A percentile compares a stretch with the other conserved stretches of the same genome.
Conservation (phyloP, 2,113 vertebrate species). For the Enhydra lutris region DNA sequence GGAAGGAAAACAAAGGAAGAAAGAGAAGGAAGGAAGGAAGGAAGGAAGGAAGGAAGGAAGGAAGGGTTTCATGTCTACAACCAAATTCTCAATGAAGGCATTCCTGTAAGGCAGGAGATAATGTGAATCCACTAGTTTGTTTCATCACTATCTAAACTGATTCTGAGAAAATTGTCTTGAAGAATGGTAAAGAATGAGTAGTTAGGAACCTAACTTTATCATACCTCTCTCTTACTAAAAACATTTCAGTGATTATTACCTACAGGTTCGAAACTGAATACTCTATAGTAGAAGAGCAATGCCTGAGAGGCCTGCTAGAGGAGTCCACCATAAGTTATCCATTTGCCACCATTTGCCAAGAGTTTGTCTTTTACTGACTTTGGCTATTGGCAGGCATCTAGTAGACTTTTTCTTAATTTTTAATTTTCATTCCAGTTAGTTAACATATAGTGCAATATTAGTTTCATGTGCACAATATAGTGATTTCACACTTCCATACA, state of each 20-base stretch:
- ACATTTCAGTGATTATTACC: background rate
- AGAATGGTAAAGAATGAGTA: slow-evolving; percentile 38
- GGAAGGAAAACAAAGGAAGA: background rate
- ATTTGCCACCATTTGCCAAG: background rate
- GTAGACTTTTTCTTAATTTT: background rate
- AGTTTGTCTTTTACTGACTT: background rate
- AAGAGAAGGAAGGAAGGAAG: too few relatives aligned
- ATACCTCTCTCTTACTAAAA: slow-evolving; percentile 12
- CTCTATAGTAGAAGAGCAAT: background rate
- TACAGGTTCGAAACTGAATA: slow-evolving; percentile 36
- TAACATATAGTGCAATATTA: background rate
- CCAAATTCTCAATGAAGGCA: background rate
- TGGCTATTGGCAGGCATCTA: background rate
- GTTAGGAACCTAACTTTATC: slow-evolving; percentile 2
- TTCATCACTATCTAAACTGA: slow-evolving; percentile 24
- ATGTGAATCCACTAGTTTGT: background rate
- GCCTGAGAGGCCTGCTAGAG: background rate
- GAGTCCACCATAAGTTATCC: background rate
- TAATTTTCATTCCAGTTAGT: background rate
- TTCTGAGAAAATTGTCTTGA: slow-evolving; percentile 39
- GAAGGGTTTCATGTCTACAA: background rate
- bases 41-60: too few relatives aligned
- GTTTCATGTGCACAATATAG: background rate
- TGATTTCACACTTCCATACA: background rate
- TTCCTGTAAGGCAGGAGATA: background rate